These are phyloP conservation scores for Silurus lanzhouensis DNA, from an alignment of 2,797 vertebrate genomes.

Conservation along the genomic window DNA sequence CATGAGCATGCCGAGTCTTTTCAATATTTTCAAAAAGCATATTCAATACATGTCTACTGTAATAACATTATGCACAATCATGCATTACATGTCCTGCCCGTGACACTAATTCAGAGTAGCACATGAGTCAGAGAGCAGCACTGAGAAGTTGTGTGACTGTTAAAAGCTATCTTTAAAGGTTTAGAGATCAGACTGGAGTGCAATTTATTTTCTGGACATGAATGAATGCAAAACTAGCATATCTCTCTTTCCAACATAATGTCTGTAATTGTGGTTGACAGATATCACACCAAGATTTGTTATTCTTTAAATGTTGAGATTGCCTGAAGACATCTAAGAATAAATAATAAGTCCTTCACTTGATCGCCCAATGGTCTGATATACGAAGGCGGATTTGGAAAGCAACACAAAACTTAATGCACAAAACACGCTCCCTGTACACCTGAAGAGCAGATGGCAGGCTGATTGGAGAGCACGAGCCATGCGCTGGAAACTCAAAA, in stretches of 20 bases:
- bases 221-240: neutral
- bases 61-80: neutral
- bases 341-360: slow-evolving; percentile 25
- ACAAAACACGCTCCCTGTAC: neutral
- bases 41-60: slow-evolving; percentile 1
- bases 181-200: neutral
- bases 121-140: neutral
- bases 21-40: neutral
- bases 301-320: slow-evolving; percentile 19
- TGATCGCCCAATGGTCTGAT: slow-evolving; percentile 25
- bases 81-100: neutral
- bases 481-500: slow-evolving; percentile 36
- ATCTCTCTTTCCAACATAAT: neutral
- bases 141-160: slow-evolving; percentile 17
- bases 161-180: slow-evolving; percentile 5
- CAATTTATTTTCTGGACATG: neutral
- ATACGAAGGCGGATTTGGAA: slow-evolving; percentile 14
- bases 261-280: neutral
- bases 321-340: slow-evolving; percentile 22
- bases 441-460: slow-evolving; percentile 59
- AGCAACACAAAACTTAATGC: slow-evolving; percentile 6
- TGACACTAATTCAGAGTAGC: slow-evolving; percentile 2
- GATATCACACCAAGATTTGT: neutral
- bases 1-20: neutral
- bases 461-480: slow-evolving; percentile 51